These are phyloP conservation scores for Hystrix cristata DNA, from an alignment of 2,113 vertebrate genomes.

Conservation along the genomic window DNA sequence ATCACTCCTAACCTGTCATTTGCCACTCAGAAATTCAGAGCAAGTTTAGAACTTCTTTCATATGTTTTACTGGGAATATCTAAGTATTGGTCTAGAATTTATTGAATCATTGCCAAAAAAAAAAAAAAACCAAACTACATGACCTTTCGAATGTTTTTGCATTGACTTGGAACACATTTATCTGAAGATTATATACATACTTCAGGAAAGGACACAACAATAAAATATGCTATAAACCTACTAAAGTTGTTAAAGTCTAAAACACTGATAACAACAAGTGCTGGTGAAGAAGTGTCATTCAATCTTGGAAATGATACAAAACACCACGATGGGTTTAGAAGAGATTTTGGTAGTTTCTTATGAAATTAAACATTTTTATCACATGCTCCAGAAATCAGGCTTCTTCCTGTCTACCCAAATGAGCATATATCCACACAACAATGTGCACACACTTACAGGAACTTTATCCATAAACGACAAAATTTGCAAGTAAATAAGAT, in stretches of 20 bases:
- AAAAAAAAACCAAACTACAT: not conserved
- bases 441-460: not conserved
- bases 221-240: not conserved
- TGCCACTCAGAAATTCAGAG: not conserved
- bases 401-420: not conserved
- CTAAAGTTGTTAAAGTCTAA: not conserved
- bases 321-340: not conserved
- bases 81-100: not conserved
- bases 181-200: not conserved
- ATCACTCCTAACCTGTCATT: too few species aligned
- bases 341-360: not conserved
- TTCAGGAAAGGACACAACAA: not conserved
- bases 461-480: not conserved
- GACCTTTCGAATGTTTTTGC: not conserved
- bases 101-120: not conserved
- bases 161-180: not conserved
- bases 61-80: not conserved
- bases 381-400: not conserved
- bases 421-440: not conserved
- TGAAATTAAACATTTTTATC: not conserved
- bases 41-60: not conserved
- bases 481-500: not conserved
- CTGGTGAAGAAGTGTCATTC: not conserved
- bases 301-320: not conserved
- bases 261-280: not conserved